Conservation (phyloP, 2,113 vertebrate genomes). For the Thamnaconus septentrionalis region DNA sequence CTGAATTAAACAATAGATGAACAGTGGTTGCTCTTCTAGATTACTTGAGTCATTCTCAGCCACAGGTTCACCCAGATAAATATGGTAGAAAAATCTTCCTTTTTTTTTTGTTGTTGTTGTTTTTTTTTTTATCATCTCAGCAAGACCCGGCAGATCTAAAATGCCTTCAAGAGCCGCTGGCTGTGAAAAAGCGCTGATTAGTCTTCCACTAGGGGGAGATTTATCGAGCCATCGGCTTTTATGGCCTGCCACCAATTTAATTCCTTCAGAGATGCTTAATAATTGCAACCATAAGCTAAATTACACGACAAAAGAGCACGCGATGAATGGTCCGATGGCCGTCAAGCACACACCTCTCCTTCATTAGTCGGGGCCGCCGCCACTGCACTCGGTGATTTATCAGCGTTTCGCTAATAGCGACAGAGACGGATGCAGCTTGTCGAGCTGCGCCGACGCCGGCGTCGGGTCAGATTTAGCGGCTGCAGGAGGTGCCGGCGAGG, state of each 20-base stretch:
- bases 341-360: background rate
- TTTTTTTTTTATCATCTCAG: no score
- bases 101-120: no score
- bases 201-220: no score
- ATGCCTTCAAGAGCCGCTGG: background rate
- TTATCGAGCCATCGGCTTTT: no score
- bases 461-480: constrained; percentile 9
- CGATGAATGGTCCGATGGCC: background rate
- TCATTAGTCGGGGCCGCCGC: background rate
- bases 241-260: no score
- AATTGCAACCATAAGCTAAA: background rate
- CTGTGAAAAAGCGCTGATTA: background rate
- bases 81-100: no score
- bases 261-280: background rate
- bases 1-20: no score
- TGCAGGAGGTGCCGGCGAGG: constrained; percentile 40
- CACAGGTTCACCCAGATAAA: no score
- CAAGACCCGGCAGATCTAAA: background rate
- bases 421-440: background rate
- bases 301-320: background rate
- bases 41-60: no score
- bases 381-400: background rate
- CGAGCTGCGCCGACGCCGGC: background rate
- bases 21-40: no score
- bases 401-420: background rate